Base-by-base conservation (phyloP, 2,113 vertebrate species). In the Oncorhynchus masou region DNA sequence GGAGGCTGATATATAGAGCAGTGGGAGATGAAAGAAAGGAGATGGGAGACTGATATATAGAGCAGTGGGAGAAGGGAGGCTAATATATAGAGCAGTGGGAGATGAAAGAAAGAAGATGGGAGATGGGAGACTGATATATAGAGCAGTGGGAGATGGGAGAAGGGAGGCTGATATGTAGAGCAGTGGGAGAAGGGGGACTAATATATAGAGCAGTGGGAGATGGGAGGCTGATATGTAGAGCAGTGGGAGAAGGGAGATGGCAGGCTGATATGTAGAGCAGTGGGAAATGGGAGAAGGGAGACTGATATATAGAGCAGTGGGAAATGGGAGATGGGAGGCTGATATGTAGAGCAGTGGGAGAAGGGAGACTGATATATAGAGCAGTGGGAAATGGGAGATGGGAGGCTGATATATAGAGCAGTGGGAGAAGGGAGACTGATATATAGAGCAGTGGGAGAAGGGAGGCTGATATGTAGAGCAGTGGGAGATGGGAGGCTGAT, bases 251-350 rank as follows among this genome's bases (percentile, higher is more conserved):
- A 65, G 31, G 60, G 62, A 85, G 69, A 69, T 67, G 7, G 71
- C 20, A 15, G 54, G 60, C 22, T n/a, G n/a, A n/a, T n/a, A 76
- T 77, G 39, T 13, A 25, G 65, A 67, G 25, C 5, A 13, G 5
- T n/a, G n/a, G n/a, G n/a, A n/a, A n/a, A n/a, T 3, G 39, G 68
- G 70, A 83, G 70, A 67, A 65, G 31, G 60, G 62, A 85, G 69
- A 69, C n/a, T n/a, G n/a, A n/a, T n/a, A n/a, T n/a, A n/a, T n/a
- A n/a, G n/a, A n/a, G n/a, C n/a, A n/a, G n/a, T n/a, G n/a, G n/a
- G n/a, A n/a, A n/a, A n/a, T n/a, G n/a, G n/a, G 34, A 39, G 34
- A 39, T 1, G 7, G 71, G 22, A 15, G 54, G 60, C 22, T n/a
- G n/a, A n/a, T n/a, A 76, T 77, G 39, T 13, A 25, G 65, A 67